Base-by-base conservation (phyloP, 2,888 invertebrate species). In the Drosophila kuntzei region DNA sequence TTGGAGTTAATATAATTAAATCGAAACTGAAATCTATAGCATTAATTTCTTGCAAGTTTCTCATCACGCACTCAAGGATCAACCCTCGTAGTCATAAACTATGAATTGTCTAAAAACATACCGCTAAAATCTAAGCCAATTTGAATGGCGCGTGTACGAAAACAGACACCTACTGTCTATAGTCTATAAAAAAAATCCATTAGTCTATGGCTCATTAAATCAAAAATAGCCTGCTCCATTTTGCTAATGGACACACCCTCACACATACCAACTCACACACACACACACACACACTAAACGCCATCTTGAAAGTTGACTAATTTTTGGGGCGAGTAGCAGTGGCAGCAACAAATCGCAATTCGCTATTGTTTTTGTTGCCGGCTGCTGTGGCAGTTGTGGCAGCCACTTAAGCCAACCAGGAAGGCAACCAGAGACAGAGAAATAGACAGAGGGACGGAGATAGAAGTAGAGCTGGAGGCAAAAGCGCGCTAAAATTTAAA, bases 181-280 rank as follows among this genome's bases (percentile, higher is more conserved):
- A 49, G 41, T 39, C 43, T 47, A 37, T 37, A 59, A 47, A 59
- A 41, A 68, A 76, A 90, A 87, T 82, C 90, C 90, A 90, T 90
- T 90, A 90, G 91, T 81, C 78, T 80, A 84, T 76, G 91, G 87
- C 90, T 90, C 90, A 91, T 90, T 90, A 90, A 90, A 90, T 90
- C 88, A 84, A 80, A 87, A 90, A 89, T 91, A 90, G 90, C 86
- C 90, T 89, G 87, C 88, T 90, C 90, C 90, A 90, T 90, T 90
- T 91, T 76, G 87, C 91, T 90, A 90, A 90, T 90, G 90, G 91
- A 90, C 89, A 90, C 34, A 72, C 73, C 50, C 66, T 9, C 66
- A 16, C 43, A 29, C 34, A 34, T 39, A 47, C 47, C 9, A 18
- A 9, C 36, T 41, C 57, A 62, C 50, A 51, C 47, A 47, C 60